Conservation (phyloP, 2,888 invertebrate genomes). For the Tridacna crocea region DNA sequence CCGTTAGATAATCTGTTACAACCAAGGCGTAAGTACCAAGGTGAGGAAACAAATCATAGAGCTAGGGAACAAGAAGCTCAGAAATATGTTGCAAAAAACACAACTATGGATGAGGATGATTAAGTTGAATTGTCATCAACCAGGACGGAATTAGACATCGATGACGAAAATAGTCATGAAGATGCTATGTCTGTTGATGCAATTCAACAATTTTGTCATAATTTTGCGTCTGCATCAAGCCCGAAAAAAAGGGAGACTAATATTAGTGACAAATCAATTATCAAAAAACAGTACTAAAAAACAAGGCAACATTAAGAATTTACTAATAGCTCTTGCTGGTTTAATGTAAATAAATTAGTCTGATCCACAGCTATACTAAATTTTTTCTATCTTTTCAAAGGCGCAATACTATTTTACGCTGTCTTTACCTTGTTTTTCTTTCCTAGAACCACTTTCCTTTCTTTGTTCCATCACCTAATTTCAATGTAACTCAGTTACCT, state of each 20-base stretch:
- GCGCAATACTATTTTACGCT: not conserved
- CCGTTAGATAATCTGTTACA: slow-evolving; percentile 34
- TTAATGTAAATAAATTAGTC: not conserved
- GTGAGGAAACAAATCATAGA: not conserved
- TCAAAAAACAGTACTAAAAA: not conserved
- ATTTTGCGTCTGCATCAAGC: not conserved
- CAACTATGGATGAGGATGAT: not conserved
- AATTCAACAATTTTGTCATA: not conserved
- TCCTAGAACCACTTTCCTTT: not conserved
- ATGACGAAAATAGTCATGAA: not conserved
- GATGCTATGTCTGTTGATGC: not conserved
- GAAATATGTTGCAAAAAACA: not conserved
- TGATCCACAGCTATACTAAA: not conserved
- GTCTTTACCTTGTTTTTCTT: not conserved
- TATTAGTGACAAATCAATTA: not conserved
- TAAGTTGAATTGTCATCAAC: not conserved
- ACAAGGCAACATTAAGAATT: not conserved
- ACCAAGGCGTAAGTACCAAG: slow-evolving; percentile 18
- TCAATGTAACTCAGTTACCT: too few species aligned
- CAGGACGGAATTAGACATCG: not conserved
- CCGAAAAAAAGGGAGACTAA: not conserved
- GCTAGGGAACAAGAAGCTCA: not conserved
- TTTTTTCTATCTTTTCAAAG: not conserved
- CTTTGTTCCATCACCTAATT: not conserved
- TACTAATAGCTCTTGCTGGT: not conserved